phyloP scores from a whole-genome alignment of 1,140 invertebrate species.

The Neuroterus valhalla region DNA sequence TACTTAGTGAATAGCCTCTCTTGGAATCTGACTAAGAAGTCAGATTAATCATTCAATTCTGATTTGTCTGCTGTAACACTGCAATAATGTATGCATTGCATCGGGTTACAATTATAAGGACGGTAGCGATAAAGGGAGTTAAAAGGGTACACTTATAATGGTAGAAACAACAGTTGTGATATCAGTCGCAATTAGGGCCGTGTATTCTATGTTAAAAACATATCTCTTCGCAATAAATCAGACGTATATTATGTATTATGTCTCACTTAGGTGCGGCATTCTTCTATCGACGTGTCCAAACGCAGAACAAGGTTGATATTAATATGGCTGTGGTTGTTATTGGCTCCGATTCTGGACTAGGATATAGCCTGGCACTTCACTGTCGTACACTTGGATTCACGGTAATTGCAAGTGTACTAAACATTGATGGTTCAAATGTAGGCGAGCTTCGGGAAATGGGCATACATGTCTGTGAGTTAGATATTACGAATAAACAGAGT shows the following conservation, averaged over 20 bases:
- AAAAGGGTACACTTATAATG: too few relatives aligned
- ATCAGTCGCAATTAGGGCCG: background rate
- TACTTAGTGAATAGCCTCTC: too few relatives aligned
- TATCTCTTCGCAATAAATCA: constrained; percentile 37
- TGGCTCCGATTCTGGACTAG: constrained; percentile 90
- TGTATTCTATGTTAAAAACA: constrained; percentile 47
- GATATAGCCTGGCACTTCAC: constrained; percentile 82
- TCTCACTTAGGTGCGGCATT: constrained; percentile 38
- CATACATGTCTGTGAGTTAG: constrained; percentile 76
- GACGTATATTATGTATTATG: constrained; percentile 13
- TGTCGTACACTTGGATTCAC: constrained; percentile 77
- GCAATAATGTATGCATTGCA: too few relatives aligned
- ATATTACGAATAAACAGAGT: constrained; percentile 72
- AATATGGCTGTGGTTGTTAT: constrained; percentile 78
- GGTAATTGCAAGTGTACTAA: constrained; percentile 84
- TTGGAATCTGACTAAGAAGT: too few relatives aligned
- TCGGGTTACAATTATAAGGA: too few relatives aligned
- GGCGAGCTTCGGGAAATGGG: constrained; percentile 71
- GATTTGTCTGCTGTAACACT: too few relatives aligned
- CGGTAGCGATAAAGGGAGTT: too few relatives aligned
- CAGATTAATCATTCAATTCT: too few relatives aligned
- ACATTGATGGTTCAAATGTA: constrained; percentile 72
- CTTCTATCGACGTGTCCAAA: constrained; percentile 25
- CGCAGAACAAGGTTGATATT: constrained; percentile 61
- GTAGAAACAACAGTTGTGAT: too few relatives aligned